Evolutionary conservation across 1,140 invertebrate species (phyloP), one percentile per base, ranked within the genome.

Genomic region (Phthorimaea operculella): DNA sequence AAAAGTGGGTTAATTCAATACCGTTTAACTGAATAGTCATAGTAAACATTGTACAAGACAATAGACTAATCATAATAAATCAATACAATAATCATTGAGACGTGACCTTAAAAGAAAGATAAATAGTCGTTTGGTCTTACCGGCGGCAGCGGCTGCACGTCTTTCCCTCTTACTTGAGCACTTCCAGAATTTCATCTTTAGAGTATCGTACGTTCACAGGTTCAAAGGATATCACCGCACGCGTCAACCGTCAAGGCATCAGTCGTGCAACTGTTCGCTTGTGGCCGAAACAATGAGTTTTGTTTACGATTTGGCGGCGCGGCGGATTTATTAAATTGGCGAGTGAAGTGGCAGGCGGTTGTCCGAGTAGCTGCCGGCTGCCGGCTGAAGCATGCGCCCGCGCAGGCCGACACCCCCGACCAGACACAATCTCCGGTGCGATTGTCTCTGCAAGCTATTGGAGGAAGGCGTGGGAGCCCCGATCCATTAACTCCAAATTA

Each of bases 261-360:
- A 71, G 74, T 79, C 69, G 72, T 75, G 69, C 68, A 72, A 84
- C 79, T 83, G 81, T 49, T 72, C 75, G 76, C 70, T 66, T 66
- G 71, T 49, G 59, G 68, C 65, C 72, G 76, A 81, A 83, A 83
- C 79, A 83, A 83, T 83, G 79, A 76, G 62, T 84, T 84, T 82
- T 84, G 81, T 84, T 84, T 83, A 79, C 76, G 81, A 81, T 78
- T 69, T 67, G 66, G 64, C 71, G 68, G 67, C 76, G 76, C 69
- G 66, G 62, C 61, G 65, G 68, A 70, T 76, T 78, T 76, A 78
- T 72, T 78, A 73, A 76, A 72, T 73, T 73, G 68, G 51, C 64
- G 62, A 74, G 75, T 69, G 59, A 60, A 72, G 65, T 64, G 66
- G 66, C 58, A 64, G 60, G 57, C 57, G 57, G 55, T n/a, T n/a